Evolutionary conservation across 2,797 vertebrate species (phyloP), one percentile per base, ranked within the genome.

Genomic region (Galagoides demidoff): DNA sequence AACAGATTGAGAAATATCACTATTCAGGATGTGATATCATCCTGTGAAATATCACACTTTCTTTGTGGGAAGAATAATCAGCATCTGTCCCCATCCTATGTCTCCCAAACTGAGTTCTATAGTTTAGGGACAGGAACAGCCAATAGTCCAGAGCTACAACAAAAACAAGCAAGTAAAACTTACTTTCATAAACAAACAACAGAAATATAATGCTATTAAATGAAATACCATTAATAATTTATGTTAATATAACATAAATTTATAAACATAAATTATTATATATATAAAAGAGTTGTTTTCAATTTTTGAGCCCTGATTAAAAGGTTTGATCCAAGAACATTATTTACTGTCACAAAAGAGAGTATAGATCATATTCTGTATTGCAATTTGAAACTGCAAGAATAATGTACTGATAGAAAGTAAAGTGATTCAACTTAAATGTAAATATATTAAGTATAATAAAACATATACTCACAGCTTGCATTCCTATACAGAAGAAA

Each of bases 401-500:
- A 95, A 85, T 43, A 94, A 79, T 9, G 23, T 86, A 37, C 7
- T 39, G 68, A 90, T 14, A 92, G 78, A 93, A 92, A 95, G 37
- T 20, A 63, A 73, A 63, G 57, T 52, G n/a, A 57, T 29, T 45
- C 52, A 34, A 71, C 81, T 68, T 84, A 90, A 93, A 27, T 49
- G 13, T 49, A 94, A 95, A 92, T 57, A 90, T 14, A 66, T 55
- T 64, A 85, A 93, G 2, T 19, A 2, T 52, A 94, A 55, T 73
- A 78, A 91, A 83, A 85, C 37, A 74, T 71, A 96, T 97, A 99
- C 99, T 99, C 97, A 99, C 99, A 98, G 98, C 99, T 99, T 96
- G 99, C 99, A 85, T 99, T 99, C 97, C 99, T 99, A 97, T 99
- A 99, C 45, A 99, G 99, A 94, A 99, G 99, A 98, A 99, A 99